phyloP scores from a whole-genome alignment of 1,140 invertebrate genomes.

The Papilio xuthus region DNA sequence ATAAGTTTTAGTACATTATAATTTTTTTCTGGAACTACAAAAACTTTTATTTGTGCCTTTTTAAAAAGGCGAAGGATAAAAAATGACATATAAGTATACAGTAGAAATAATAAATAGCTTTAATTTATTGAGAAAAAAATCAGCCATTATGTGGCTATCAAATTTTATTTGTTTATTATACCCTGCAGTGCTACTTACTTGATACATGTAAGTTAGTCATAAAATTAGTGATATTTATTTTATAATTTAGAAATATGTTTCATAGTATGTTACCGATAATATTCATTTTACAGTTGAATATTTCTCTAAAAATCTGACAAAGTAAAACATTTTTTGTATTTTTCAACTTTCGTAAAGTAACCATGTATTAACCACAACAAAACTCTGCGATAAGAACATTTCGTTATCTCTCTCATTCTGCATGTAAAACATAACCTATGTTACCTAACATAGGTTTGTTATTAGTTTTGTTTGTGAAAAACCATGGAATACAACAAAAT shows the following conservation, averaged over 20 bases:
- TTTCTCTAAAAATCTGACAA: no score
- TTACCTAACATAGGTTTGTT: no score
- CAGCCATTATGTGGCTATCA: neutral
- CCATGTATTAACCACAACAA: no score
- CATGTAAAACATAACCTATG: no score
- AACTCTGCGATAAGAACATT: no score
- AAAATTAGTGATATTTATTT: slow-evolving; percentile 18
- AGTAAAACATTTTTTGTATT: no score
- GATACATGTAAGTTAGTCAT: neutral
- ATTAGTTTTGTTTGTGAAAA: no score
- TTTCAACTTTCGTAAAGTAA: neutral
- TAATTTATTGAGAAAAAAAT: neutral
- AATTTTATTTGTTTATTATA: neutral
- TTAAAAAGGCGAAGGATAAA: neutral
- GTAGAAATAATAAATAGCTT: neutral
- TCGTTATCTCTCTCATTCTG: no score
- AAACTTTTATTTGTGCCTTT: no score
- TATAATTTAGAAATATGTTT: neutral
- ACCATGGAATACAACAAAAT: no score
- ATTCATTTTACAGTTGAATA: neutral
- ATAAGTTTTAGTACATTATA: slow-evolving; percentile 8
- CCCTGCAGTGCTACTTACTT: neutral
- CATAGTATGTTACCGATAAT: slow-evolving; percentile 9
- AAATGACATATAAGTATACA: neutral
- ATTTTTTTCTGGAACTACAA: no score